Evolutionary conservation across 1,140 invertebrate species (phyloP).

Genomic region (Procambarus clarkii): DNA sequence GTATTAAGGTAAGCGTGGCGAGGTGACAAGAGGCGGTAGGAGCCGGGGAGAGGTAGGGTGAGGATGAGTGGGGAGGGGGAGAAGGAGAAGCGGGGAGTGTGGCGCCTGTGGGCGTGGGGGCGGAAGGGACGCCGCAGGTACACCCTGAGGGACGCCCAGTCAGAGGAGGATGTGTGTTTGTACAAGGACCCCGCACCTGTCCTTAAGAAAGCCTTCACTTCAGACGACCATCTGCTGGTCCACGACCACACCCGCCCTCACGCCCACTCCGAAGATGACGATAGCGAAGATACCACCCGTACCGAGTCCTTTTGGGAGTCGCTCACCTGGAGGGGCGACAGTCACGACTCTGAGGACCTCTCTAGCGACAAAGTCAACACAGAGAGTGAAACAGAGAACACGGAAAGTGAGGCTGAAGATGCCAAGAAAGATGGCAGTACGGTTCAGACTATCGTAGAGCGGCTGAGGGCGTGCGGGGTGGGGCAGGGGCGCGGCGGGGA

Average conservation of each 20-base stretch:
- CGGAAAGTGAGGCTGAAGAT: constrained; percentile 36
- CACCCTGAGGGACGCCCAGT: constrained; percentile 49
- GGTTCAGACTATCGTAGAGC: constrained; percentile 58
- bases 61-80: constrained; percentile 38
- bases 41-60: neutral
- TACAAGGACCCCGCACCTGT: constrained; percentile 42
- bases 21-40: neutral
- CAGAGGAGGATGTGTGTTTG: constrained; percentile 53
- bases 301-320: neutral
- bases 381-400: constrained; percentile 6
- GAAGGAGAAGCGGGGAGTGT: constrained; percentile 30
- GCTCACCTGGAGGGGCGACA: neutral
- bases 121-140: constrained; percentile 43
- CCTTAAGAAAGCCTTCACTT: constrained; percentile 39
- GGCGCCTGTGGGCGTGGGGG: constrained; percentile 52
- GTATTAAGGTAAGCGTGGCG: neutral
- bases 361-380: neutral
- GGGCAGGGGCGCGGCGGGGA: constrained; percentile 31
- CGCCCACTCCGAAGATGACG: neutral
- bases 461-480: constrained; percentile 44
- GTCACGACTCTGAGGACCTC: constrained; percentile 6
- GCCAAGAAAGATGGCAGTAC: constrained; percentile 17
- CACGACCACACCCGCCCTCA: neutral
- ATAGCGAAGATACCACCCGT: neutral
- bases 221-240: constrained; percentile 50